phyloP scores from a whole-genome alignment of 2,888 invertebrate species.

The Sympetrum striolatum region DNA sequence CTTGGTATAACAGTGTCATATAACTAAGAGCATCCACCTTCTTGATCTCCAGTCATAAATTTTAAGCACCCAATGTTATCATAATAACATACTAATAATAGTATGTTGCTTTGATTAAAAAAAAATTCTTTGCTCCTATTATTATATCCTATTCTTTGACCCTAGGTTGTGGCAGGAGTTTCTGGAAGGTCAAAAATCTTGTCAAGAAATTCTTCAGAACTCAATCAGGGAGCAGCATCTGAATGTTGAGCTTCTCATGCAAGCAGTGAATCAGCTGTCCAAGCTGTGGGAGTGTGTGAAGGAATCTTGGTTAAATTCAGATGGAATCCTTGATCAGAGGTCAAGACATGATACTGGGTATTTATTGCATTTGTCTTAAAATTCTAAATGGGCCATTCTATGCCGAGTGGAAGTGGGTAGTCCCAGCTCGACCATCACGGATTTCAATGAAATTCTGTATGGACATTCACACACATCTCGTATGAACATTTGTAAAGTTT shows the following conservation, averaged over 20 bases:
- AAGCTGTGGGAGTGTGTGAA: conserved; percentile 44
- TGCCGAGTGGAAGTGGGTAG: too few relatives aligned
- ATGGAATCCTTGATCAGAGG: conserved; percentile 48
- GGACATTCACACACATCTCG: too few relatives aligned
- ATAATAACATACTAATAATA: not conserved
- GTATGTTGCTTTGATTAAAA: not conserved
- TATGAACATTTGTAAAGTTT: too few relatives aligned
- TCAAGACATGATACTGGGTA: conserved; percentile 52
- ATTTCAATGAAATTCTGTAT: too few relatives aligned
- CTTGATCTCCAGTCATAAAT: too few relatives aligned
- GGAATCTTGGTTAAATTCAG: conserved; percentile 33
- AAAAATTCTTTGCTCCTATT: too few relatives aligned
- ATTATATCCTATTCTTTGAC: conserved; percentile 43
- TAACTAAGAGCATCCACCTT: too few relatives aligned
- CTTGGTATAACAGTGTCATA: too few relatives aligned
- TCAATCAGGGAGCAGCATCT: conserved; percentile 73
- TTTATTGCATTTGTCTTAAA: not conserved
- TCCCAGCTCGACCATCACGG: too few relatives aligned
- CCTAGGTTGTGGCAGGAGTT: conserved; percentile 75
- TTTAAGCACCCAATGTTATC: too few relatives aligned
- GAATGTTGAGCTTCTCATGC: conserved; percentile 67
- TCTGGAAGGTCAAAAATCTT: conserved; percentile 76
- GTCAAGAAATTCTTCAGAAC: conserved; percentile 73
- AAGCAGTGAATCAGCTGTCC: conserved; percentile 57
- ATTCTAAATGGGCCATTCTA: too few relatives aligned